Base-by-base conservation (phyloP, 2,797 vertebrate genomes). In the Periparus ater region DNA sequence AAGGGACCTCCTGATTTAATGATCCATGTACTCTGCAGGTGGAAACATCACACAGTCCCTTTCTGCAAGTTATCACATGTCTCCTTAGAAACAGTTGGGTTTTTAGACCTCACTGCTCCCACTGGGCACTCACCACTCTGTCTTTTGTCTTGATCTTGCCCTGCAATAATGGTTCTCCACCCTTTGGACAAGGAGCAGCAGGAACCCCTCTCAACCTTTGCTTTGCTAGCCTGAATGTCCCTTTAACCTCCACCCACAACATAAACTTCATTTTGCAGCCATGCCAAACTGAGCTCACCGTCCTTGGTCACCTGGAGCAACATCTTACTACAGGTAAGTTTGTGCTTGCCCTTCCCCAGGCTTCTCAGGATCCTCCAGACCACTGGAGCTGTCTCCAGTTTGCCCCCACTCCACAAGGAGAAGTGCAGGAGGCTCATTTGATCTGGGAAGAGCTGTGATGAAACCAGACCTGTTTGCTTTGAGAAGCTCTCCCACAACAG, bases 111-210 rank as follows among this genome's bases (percentile, higher is more conserved):
- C 71, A 68, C 17, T 65, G 15, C 32, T 91, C 40, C 60, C 63
- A 22, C 11, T 6, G 42, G n/a, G 6, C 78, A 84, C 40, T 88
- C 42, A 8, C 17, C 21, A 19, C 13, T 51, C 44, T 0, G 0
- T 12, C 5, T 38, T 54, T 53, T 32, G 18, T 53, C 66, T 63
- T 51, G 4, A 68, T 32, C 17, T 54, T 25, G 25, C 62, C 47
- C 61, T 60, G 17, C 27, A 89, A 66, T 45, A 40, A 60, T 5
- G 2, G 2, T 23, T 94, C 40, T 79, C 16, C 47, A 14, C 32
- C 32, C 1, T 1, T 5, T 2, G 2, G 27, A 29, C 44, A 58
- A 70, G 44, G 17, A 75, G 42, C 32, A 70, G 67, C 58, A 65
- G 47, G 9, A 79, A 68, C 4, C 16, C 21, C 27, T 38, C 51